Evolutionary conservation across 2,113 vertebrate species (phyloP).

Genomic region (Campylorhamphus procurvoides): DNA sequence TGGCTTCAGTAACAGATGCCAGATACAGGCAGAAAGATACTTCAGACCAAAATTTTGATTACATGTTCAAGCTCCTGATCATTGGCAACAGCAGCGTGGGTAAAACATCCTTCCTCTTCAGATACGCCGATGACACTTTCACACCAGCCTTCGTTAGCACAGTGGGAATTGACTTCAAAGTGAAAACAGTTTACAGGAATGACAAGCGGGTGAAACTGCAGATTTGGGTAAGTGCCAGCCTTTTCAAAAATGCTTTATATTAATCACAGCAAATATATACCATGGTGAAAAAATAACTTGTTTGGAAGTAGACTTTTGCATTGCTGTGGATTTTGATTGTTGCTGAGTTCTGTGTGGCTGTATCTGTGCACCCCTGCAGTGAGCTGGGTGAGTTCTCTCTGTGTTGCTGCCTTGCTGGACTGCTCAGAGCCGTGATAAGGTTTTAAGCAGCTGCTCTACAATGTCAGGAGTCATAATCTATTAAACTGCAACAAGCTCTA

Average conservation of each 20-base stretch:
- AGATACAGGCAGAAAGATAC: constrained; percentile 91
- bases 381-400: neutral
- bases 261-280: neutral
- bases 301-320: neutral
- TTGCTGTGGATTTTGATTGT: neutral
- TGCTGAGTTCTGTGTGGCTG: neutral
- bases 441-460: neutral
- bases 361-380: neutral
- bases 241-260: neutral
- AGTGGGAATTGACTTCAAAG: constrained; percentile 98
- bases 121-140: constrained; percentile 96
- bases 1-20: constrained; percentile 92
- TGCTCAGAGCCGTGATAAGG: neutral
- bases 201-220: constrained; percentile 98
- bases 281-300: neutral
- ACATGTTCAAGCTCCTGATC: constrained; percentile 99
- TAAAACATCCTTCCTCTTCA: constrained; percentile 96
- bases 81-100: constrained; percentile 98
- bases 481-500: neutral
- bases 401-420: neutral
- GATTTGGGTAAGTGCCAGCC: constrained; percentile 89
- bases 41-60: constrained; percentile 98
- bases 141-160: constrained; percentile 97
- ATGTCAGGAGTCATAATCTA: neutral
- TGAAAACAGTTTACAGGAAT: constrained; percentile 96